Conservation (phyloP, 2,888 invertebrate species). For the Heterodera filipjevi region DNA sequence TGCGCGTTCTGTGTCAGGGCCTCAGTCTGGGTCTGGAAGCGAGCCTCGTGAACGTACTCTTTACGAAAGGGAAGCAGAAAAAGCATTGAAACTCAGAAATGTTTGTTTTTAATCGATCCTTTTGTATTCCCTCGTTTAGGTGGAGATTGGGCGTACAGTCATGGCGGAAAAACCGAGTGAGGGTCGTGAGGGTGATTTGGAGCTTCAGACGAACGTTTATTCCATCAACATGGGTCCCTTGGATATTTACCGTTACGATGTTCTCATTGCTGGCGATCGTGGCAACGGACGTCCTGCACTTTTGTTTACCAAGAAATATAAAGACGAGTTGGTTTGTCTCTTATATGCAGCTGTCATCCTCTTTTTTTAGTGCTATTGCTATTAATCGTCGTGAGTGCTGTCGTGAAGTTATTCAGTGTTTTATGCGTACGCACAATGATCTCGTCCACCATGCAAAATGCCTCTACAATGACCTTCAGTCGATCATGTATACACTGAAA, state of each 20-base stretch:
- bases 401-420: conserved; percentile 34
- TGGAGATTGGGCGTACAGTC: conserved; percentile 20
- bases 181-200: conserved; percentile 16
- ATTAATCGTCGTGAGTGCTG: conserved; percentile 39
- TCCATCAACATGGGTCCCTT: conserved; percentile 23
- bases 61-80: not conserved
- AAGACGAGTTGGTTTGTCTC: conserved; percentile 38
- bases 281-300: conserved; percentile 11
- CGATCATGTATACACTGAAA: conserved; percentile 38
- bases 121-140: not conserved
- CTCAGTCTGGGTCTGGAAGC: not conserved
- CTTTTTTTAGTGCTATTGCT: conserved; percentile 35
- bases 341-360: not conserved
- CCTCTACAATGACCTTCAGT: conserved; percentile 43
- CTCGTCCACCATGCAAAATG: conserved; percentile 22
- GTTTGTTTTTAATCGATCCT: not conserved
- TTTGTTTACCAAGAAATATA: conserved; percentile 41
- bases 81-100: not conserved
- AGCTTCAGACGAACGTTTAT: conserved; percentile 33
- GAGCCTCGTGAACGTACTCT: not conserved
- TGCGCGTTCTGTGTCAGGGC: not conserved
- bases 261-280: conserved; percentile 29
- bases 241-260: conserved; percentile 40
- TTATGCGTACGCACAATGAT: conserved; percentile 30
- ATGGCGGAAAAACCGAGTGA: conserved; percentile 27